Evolutionary conservation across 1,140 invertebrate species (phyloP).

Genomic region (Drosophila parvula): DNA sequence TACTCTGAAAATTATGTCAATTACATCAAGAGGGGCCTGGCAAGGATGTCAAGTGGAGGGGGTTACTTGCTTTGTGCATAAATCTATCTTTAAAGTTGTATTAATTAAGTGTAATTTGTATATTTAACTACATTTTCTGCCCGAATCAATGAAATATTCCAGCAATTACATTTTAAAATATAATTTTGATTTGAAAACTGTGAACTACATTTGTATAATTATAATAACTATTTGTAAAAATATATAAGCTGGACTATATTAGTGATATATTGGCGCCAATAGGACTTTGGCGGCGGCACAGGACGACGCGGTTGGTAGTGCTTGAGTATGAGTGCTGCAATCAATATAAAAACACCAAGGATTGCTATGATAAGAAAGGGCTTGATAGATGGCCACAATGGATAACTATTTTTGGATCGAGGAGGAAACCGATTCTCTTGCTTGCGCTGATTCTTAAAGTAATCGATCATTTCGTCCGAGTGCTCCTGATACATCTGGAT

Average conservation of each 20-base stretch:
- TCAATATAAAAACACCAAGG: not conserved
- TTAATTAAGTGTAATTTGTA: too few relatives aligned
- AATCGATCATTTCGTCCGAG: not conserved
- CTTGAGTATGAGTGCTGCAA: not conserved
- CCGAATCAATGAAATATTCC: not conserved
- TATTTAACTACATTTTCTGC: too few relatives aligned
- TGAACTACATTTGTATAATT: not conserved
- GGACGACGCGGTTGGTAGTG: not conserved
- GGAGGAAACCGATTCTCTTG: not conserved
- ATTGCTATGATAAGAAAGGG: not conserved
- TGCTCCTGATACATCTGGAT: not conserved
- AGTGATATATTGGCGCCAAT: not conserved
- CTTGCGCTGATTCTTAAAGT: not conserved
- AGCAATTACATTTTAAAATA: not conserved
- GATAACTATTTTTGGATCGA: not conserved
- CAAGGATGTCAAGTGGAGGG: conserved; percentile 7
- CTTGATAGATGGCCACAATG: not conserved
- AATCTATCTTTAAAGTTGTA: not conserved
- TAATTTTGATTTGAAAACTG: not conserved
- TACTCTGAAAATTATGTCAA: conserved; percentile 63
- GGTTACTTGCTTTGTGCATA: not conserved
- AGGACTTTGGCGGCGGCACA: not conserved
- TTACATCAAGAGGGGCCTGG: conserved; percentile 17
- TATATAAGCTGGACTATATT: not conserved
- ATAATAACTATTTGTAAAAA: not conserved